Evolutionary conservation across 2,888 invertebrate species (phyloP).

Genomic region (Copidosoma aretas): DNA sequence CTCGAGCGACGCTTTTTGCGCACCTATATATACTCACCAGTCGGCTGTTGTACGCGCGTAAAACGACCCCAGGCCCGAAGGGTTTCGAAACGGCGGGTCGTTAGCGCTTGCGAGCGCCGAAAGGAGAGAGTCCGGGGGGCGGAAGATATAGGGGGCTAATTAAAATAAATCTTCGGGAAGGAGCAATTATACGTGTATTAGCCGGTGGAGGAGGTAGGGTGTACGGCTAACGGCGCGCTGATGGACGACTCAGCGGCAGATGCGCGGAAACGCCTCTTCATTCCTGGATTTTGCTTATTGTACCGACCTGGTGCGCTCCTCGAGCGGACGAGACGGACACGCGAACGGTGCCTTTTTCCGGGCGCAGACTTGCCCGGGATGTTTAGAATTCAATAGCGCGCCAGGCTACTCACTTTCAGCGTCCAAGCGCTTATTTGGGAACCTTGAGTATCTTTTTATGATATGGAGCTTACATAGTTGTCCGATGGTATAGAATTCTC

Average conservation of each 20-base stretch:
- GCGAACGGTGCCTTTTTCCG: not conserved
- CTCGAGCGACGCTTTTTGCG: too few relatives aligned
- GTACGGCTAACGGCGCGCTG: constrained; percentile 50
- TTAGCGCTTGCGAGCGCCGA: constrained; percentile 48
- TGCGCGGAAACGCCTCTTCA: constrained; percentile 63
- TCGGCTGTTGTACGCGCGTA: not conserved
- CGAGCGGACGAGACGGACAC: constrained; percentile 1
- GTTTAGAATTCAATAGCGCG: not conserved
- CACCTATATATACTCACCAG: too few relatives aligned
- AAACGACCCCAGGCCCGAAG: constrained; percentile 18
- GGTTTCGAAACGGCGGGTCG: constrained; percentile 56
- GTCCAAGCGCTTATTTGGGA: too few relatives aligned
- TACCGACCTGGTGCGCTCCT: constrained; percentile 42
- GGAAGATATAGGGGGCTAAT: constrained; percentile 53
- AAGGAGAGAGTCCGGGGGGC: constrained; percentile 17
- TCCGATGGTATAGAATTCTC: too few relatives aligned
- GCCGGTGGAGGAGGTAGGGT: constrained; percentile 42
- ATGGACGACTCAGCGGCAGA: constrained; percentile 62
- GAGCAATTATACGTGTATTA: constrained; percentile 64
- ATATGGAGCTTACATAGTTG: too few relatives aligned
- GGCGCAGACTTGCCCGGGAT: not conserved
- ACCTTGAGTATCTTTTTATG: too few relatives aligned
- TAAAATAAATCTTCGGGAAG: constrained; percentile 62
- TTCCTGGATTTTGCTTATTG: constrained; percentile 62
- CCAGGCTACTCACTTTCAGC: too few relatives aligned